Evolutionary conservation across 2,888 invertebrate species (phyloP).

Genomic region (Stenchaetothrips biformis): DNA sequence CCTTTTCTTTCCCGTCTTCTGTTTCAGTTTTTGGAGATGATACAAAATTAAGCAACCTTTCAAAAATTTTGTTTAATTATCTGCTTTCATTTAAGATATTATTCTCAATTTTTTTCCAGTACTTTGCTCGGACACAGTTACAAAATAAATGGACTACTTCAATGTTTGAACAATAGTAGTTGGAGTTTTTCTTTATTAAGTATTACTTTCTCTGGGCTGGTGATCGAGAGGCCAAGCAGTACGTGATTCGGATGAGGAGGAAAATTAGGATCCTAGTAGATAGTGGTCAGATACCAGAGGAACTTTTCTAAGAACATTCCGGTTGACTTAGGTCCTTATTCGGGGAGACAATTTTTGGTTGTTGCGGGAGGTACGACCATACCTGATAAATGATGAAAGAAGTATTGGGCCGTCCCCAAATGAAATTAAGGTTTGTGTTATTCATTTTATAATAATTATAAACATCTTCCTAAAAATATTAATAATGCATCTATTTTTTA

Average conservation of each 20-base stretch:
- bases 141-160: too few species aligned
- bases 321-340: neutral
- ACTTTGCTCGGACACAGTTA: neutral
- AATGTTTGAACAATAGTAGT: too few species aligned
- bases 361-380: neutral
- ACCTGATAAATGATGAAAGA: neutral
- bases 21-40: too few species aligned
- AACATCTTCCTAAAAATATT: too few species aligned
- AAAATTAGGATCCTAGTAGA: neutral
- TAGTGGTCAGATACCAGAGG: neutral
- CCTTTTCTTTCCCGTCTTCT: too few species aligned
- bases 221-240: neutral
- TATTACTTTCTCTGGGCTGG: neutral
- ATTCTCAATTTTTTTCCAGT: too few species aligned
- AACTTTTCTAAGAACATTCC: neutral
- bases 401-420: neutral
- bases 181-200: neutral
- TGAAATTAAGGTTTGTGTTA: neutral
- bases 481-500: neutral
- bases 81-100: neutral
- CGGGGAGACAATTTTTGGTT: too few species aligned
- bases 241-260: neutral
- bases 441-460: neutral
- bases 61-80: too few species aligned
- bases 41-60: too few species aligned